Percentiles rank a stretch among this genome's conserved stretches.
Evolutionary conservation across 2,797 vertebrate species (phyloP).

Genomic region (Trichosurus vulpecula): DNA sequence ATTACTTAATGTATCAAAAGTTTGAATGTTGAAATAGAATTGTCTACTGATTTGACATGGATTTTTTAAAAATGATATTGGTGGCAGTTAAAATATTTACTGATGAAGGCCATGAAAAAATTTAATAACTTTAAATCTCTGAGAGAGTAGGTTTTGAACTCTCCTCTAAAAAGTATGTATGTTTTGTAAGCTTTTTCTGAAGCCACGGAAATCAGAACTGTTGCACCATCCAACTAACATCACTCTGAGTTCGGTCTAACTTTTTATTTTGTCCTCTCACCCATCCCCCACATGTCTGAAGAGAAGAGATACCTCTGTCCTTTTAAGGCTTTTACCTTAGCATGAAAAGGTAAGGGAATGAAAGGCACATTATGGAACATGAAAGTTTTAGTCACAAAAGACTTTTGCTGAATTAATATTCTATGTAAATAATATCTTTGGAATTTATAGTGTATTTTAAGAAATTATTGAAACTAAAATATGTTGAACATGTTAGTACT

Average conservation of each 20-base stretch:
- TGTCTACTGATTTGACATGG: not conserved
- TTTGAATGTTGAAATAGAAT: not conserved
- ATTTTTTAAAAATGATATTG: conserved; percentile 27
- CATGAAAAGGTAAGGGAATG: not conserved
- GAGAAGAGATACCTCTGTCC: not conserved
- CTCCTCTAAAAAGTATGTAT: conserved; percentile 26
- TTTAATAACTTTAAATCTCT: conserved; percentile 6
- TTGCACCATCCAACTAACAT: not conserved
- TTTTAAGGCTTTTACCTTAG: not conserved
- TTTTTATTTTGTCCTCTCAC: not conserved
- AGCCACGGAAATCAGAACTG: conserved; percentile 10
- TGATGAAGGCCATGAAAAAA: not conserved
- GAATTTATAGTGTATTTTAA: conserved; percentile 35
- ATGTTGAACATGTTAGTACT: conserved; percentile 24
- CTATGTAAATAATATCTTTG: conserved; percentile 33
- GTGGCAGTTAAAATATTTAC: conserved; percentile 20
- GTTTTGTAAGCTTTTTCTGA: conserved; percentile 53
- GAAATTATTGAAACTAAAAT: conserved; percentile 13
- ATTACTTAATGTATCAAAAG: not conserved
- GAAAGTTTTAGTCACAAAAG: conserved; percentile 37
- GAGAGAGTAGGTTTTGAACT: conserved; percentile 14
- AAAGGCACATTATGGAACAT: conserved; percentile 53
- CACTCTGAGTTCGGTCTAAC: not conserved
- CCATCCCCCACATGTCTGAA: not conserved
- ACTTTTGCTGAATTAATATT: conserved; percentile 43